These are phyloP conservation scores for Geopemphigus sp. DNA, from an alignment of 1,140 invertebrate species.

Conservation along the genomic window DNA sequence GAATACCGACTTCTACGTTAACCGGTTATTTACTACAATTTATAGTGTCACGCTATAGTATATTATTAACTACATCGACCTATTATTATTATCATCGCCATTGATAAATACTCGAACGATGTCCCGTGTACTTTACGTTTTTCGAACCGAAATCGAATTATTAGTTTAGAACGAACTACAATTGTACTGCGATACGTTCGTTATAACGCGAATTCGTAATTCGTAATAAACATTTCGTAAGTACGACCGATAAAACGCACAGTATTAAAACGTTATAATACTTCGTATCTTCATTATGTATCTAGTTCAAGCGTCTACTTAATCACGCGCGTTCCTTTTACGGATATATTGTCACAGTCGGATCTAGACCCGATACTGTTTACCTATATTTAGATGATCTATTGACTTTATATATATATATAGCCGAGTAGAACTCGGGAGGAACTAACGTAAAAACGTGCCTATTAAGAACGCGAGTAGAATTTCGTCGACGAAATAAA, in stretches of 20 bases:
- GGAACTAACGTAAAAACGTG: no score
- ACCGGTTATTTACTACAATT: conserved; percentile 15
- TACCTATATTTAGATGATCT: no score
- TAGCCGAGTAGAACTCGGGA: no score
- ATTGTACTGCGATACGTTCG: neutral
- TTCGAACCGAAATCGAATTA: no score
- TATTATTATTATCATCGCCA: neutral
- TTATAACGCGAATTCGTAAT: neutral
- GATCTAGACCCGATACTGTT: no score
- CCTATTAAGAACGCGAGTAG: no score
- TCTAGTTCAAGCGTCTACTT: neutral
- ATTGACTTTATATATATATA: no score
- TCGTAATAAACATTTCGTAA: neutral
- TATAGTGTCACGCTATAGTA: neutral
- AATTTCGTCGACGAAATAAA: no score
- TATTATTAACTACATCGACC: no score
- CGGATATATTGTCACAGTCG: neutral
- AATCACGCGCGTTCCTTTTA: neutral
- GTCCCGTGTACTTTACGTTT: neutral
- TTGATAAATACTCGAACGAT: neutral
- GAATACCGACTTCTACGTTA: neutral
- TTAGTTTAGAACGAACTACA: neutral
- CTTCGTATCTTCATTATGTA: neutral
- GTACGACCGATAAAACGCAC: neutral
- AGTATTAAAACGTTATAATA: neutral